phyloP scores from a whole-genome alignment of 2,888 invertebrate genomes.

The Eupithecia abbreviata region DNA sequence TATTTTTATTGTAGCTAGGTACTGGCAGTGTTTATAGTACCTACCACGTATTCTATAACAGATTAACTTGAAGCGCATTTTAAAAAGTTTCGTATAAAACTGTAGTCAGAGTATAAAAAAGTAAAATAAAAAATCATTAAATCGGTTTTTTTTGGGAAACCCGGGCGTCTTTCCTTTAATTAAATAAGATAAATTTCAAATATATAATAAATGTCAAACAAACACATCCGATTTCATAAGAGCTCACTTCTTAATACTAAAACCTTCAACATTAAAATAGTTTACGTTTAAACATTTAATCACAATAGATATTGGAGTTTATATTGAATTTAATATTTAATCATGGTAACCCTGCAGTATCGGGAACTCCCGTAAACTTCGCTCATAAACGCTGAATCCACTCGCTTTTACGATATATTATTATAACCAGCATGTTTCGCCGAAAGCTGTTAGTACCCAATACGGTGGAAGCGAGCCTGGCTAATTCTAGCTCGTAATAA shows the following conservation, averaged over 20 bases:
- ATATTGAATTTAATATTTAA: slow-evolving; percentile 24
- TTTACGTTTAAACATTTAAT: slow-evolving; percentile 1
- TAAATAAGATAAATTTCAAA: background rate
- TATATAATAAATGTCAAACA: background rate
- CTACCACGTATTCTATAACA: background rate
- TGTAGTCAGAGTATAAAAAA: background rate
- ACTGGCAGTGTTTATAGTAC: background rate
- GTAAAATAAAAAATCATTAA: slow-evolving; percentile 19
- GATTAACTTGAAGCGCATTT: background rate
- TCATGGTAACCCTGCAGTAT: slow-evolving; percentile 51
- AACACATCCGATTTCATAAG: background rate
- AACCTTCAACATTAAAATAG: background rate
- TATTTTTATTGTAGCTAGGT: background rate
- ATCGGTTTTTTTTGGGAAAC: no score
- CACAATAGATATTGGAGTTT: slow-evolving; percentile 8
- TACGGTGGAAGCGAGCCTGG: slow-evolving; percentile 11
- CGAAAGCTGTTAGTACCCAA: slow-evolving; percentile 18
- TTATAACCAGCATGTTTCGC: slow-evolving; percentile 22
- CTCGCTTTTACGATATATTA: slow-evolving; percentile 63
- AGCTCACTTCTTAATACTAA: background rate
- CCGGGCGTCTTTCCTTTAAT: no score
- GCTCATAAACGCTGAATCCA: slow-evolving; percentile 70
- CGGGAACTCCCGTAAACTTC: slow-evolving; percentile 69
- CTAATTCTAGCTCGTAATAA: slow-evolving; percentile 3
- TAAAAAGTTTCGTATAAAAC: background rate